These are phyloP conservation scores for Smittia sp. DNA, from an alignment of 2,888 invertebrate genomes.

Conservation along the genomic window DNA sequence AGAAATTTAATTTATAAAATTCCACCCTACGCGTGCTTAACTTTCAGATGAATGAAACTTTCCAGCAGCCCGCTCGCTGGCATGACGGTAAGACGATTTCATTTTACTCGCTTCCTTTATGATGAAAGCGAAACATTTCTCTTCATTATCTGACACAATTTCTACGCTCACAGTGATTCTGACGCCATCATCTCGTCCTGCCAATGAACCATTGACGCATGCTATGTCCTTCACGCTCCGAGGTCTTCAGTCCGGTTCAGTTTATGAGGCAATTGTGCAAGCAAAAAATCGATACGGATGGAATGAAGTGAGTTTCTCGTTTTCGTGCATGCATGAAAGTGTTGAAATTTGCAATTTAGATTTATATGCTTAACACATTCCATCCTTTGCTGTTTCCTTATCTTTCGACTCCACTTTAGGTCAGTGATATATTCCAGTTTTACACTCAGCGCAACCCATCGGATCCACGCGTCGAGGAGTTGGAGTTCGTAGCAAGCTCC, in stretches of 20 bases:
- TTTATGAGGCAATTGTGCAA: constrained; percentile 71
- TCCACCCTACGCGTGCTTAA: neutral
- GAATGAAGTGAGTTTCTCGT: constrained; percentile 59
- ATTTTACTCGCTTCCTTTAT: neutral
- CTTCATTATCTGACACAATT: neutral
- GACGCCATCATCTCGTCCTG: constrained; percentile 53
- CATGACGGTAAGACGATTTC: constrained; percentile 54
- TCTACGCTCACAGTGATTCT: constrained; percentile 48
- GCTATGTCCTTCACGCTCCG: constrained; percentile 65
- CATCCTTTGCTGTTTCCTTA: neutral
- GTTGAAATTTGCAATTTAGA: constrained; percentile 18
- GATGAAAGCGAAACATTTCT: too few relatives aligned
- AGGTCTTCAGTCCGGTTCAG: constrained; percentile 63
- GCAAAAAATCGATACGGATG: constrained; percentile 73
- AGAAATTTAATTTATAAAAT: constrained; percentile 16
- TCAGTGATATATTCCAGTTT: constrained; percentile 71
- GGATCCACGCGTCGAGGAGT: constrained; percentile 52
- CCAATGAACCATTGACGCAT: constrained; percentile 55
- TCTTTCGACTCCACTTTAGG: constrained; percentile 50
- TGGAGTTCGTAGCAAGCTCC: constrained; percentile 54
- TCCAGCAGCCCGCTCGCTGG: constrained; percentile 69
- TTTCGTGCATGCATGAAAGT: constrained; percentile 26
- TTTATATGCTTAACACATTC: constrained; percentile 1
- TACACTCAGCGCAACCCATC: constrained; percentile 58
- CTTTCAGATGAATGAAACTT: constrained; percentile 66